Percentiles rank a stretch among this genome's conserved stretches.
phyloP scores from a whole-genome alignment of 2,888 invertebrate species.

The Exocentrus adspersus region DNA sequence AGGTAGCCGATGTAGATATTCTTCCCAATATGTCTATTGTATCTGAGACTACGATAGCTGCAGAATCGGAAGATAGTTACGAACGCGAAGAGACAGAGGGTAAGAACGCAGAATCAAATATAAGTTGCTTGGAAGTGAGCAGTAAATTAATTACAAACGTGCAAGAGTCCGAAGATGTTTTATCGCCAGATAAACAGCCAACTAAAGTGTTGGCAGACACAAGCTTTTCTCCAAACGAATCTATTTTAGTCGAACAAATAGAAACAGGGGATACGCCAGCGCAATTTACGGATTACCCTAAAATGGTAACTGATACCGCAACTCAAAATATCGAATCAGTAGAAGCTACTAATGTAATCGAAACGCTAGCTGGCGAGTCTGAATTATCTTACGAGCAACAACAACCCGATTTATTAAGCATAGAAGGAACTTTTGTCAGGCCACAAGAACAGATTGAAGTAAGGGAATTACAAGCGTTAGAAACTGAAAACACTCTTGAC shows the following conservation, averaged over 20 bases:
- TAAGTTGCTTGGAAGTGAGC: conserved; percentile 70
- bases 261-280: conserved; percentile 67
- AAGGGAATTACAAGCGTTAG: conserved; percentile 71
- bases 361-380: conserved; percentile 73
- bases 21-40: conserved; percentile 71
- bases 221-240: conserved; percentile 69
- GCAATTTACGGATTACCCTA: conserved; percentile 66
- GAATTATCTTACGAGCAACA: conserved; percentile 65
- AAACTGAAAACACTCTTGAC: conserved; percentile 71
- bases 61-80: conserved; percentile 71
- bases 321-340: conserved; percentile 68
- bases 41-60: conserved; percentile 68
- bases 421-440: conserved; percentile 65
- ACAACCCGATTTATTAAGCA: conserved; percentile 57
- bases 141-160: conserved; percentile 69
- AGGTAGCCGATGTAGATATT: conserved; percentile 70
- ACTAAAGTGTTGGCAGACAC: conserved; percentile 68
- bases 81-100: conserved; percentile 60
- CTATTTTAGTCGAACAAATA: conserved; percentile 71
- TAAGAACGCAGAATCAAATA: conserved; percentile 64
- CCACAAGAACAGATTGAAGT: conserved; percentile 72
- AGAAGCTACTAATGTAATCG: conserved; percentile 72
- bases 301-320: conserved; percentile 68
- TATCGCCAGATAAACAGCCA: conserved; percentile 66
- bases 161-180: conserved; percentile 74